Conservation (phyloP, 1,140 invertebrate species). For the Contarinia nasturtii region DNA sequence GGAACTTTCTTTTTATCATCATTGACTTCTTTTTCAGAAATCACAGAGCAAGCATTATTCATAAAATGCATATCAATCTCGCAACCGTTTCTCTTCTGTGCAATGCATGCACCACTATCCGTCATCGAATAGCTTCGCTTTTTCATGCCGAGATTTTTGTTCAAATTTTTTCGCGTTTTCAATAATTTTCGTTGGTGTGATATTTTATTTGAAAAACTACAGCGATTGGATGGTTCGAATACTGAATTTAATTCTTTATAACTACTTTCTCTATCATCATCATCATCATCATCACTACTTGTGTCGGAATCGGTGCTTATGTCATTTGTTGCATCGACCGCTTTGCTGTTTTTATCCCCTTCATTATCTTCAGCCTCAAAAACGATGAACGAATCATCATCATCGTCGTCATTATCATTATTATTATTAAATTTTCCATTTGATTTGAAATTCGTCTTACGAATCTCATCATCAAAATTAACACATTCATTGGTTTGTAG, state of each 20-base stretch:
- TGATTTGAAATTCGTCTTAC: neutral
- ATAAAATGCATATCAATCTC: neutral
- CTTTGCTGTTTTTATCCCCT: slow-evolving; percentile 3
- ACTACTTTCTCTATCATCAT: neutral
- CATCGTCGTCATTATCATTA: slow-evolving; percentile 6
- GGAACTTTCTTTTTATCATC: slow-evolving; percentile 2
- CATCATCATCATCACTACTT: neutral
- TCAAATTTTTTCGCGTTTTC: neutral
- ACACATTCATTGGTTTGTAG: slow-evolving; percentile 1
- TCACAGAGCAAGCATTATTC: neutral
- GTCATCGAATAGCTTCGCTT: neutral
- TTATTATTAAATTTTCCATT: neutral
- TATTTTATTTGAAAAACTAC: too few species aligned
- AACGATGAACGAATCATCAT: slow-evolving; percentile 10
- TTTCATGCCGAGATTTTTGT: neutral
- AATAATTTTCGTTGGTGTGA: too few species aligned
- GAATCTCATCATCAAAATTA: slow-evolving; percentile 1
- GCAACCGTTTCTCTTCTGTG: neutral
- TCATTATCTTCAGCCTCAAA: slow-evolving; percentile 20
- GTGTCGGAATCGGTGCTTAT: neutral
- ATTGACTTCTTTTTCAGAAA: neutral
- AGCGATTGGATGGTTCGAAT: neutral
- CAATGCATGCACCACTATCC: neutral
- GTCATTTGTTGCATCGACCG: neutral
- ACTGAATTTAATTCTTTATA: neutral